Evolutionary conservation across 1,140 invertebrate species (phyloP), one percentile per base, ranked within the genome.

Genomic region (Brachionus calyciflorus): DNA sequence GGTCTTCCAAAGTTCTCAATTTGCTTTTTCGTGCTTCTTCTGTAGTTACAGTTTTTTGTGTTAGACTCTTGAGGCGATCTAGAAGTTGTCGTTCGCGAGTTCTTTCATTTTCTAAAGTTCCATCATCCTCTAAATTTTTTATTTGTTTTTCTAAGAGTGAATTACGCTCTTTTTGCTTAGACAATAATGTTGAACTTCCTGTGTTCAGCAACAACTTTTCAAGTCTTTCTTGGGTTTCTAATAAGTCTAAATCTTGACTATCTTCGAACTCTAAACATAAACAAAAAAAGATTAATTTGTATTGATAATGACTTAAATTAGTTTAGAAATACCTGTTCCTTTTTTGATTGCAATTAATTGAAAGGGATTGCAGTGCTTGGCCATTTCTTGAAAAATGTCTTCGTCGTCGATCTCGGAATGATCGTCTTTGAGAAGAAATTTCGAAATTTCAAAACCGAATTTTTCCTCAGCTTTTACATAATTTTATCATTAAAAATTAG

Each of bases 351-450:
- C 51, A 1, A 55, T 3, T 9, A 55, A 10, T 7, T 51, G 49
- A 17, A 51, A 21, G 3, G 4, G 49, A 14, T 14, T 5, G 24
- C 24, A 17, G 49, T 24, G 14, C 24, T 9, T 10, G 17, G 3
- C 14, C 24, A 51, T 21, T 55, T 55, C 51, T 55, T 55, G 19
- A 28, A 55, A 55, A 14, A 55, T 26, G 26, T 26, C 9, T 5
- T 55, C 24, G 7, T 26, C 51, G 6, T 55, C 51, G 7, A 55
- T 55, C n/a, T 55, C 51, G 30, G 51, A 55, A 26, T 26, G 26
- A n/a, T 55, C 51, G 4, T 55, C 51, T 30, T 55, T 55, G 51
- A 51, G 48, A 5, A 51, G 26, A 51, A 51, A 51, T 51, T 51
- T 51, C 4, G 48, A 51, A 2, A 51, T 10, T 51, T 51, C 26